Evolutionary conservation across 2,113 vertebrate genomes (phyloP), one percentile per base, ranked within the genome.

Genomic region (Probosciger aterrimus): DNA sequence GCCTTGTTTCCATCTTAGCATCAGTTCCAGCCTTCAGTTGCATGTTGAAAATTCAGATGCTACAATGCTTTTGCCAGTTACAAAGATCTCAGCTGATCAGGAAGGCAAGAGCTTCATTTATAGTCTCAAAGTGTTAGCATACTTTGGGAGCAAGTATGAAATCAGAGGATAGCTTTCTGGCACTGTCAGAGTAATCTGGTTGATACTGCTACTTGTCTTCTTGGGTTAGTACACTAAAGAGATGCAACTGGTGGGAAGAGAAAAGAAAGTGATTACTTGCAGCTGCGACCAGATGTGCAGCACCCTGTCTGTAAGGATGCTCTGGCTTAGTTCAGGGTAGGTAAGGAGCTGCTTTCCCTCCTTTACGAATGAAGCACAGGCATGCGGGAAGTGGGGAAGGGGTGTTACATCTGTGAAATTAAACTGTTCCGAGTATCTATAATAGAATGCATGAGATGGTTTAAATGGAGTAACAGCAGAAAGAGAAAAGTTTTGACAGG

Each of bases 401-500:
- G 23, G 27, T 46, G 62, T 65, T 55, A 46, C 25, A 11, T 22
- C 33, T 64, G 39, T 74, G 63, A 59, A 76, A 64, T 63, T 17
- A 14, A 76, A 41, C 41, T 31, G 23, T 59, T 52, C 20, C 33
- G 68, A 31, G 4, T 62, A 18, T 0, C 49, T 37, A 0, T 35
- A 18, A 7, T 23, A 30, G 39, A 46, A 55, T 7, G 60, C 9
- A 17, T 17, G 18, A 53, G 23, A 30, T 33, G 18, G 39, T 84
- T 57, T 25, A 39, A 57, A 52, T 2, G 6, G 57, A 74, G 68
- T 55, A 71, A 20, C 2, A 8, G 43, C 43, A 90, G 46, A 44
- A 62, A 5, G 2, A 14, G 13, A 5, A 5, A 0, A 0, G 7
- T 47, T 59, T 25, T 64, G 60, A 64, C 39, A 75, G 24, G 3